Conservation (phyloP, 1,140 invertebrate genomes). For the Microplitis demolitor region DNA sequence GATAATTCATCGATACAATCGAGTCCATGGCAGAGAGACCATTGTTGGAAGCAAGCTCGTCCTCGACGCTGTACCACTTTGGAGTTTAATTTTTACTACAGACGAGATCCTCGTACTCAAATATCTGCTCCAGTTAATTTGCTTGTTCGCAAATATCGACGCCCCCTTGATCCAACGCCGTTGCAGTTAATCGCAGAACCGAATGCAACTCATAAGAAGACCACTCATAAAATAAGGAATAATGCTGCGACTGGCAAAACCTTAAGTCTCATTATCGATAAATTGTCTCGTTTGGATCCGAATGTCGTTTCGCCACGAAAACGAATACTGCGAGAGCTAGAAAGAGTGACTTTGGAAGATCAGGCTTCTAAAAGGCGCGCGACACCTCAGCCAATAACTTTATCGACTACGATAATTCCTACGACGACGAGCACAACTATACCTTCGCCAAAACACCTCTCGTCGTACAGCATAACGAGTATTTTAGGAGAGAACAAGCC, state of each 20-base stretch:
- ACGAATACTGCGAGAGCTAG: slow-evolving; percentile 73
- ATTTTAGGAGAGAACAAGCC: slow-evolving; percentile 67
- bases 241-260: slow-evolving; percentile 44
- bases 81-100: slow-evolving; percentile 76
- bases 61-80: slow-evolving; percentile 74
- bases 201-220: slow-evolving; percentile 59
- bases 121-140: slow-evolving; percentile 57
- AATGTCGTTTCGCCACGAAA: slow-evolving; percentile 74
- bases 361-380: slow-evolving; percentile 57
- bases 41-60: slow-evolving; percentile 81
- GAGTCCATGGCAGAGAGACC: slow-evolving; percentile 85
- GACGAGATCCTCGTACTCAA: slow-evolving; percentile 62
- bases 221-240: slow-evolving; percentile 24
- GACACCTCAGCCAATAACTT: slow-evolving; percentile 49
- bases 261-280: slow-evolving; percentile 57
- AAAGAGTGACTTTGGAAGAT: slow-evolving; percentile 74
- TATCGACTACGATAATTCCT: slow-evolving; percentile 32
- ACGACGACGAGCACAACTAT: slow-evolving; percentile 39
- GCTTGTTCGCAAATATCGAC: slow-evolving; percentile 65
- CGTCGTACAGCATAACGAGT: slow-evolving; percentile 80
- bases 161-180: slow-evolving; percentile 61
- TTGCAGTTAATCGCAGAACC: slow-evolving; percentile 51
- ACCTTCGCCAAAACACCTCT: slow-evolving; percentile 62
- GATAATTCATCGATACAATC: slow-evolving; percentile 87
- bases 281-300: slow-evolving; percentile 57